These are phyloP conservation scores for Blomia tropicalis DNA, from an alignment of 2,888 invertebrate species.

Conservation along the genomic window DNA sequence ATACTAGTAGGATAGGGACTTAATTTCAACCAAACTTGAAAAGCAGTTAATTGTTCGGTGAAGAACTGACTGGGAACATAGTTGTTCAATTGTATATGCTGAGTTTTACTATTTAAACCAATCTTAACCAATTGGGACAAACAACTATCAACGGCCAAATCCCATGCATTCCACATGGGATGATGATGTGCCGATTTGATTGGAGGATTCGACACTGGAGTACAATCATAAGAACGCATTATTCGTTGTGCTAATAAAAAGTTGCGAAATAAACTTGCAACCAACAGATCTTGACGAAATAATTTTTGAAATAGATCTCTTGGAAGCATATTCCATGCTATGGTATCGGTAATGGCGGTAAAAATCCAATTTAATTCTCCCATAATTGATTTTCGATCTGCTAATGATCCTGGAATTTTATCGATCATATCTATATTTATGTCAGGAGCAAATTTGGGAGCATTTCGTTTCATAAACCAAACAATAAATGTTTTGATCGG, in stretches of 20 bases:
- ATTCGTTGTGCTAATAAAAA: slow-evolving; percentile 90
- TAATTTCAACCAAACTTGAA: slow-evolving; percentile 79
- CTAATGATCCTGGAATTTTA: slow-evolving; percentile 85
- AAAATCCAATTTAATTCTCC: slow-evolving; percentile 99
- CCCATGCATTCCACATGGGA: slow-evolving; percentile 72
- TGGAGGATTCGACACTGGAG: slow-evolving; percentile 78
- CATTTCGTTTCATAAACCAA: slow-evolving; percentile 80
- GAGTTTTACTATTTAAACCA: slow-evolving; percentile 30
- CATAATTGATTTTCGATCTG: slow-evolving; percentile 85
- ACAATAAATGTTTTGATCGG: slow-evolving; percentile 88
- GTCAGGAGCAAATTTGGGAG: slow-evolving; percentile 60
- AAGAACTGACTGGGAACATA: slow-evolving; percentile 69
- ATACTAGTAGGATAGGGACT: slow-evolving; percentile 55
- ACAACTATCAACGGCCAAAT: slow-evolving; percentile 82
- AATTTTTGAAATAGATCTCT: slow-evolving; percentile 86
- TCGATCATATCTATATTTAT: slow-evolving; percentile 72
- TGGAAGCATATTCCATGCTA: slow-evolving; percentile 94
- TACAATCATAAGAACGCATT: slow-evolving; percentile 87
- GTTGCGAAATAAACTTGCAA: slow-evolving; percentile 94
- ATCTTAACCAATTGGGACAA: slow-evolving; percentile 62
- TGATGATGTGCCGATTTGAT: slow-evolving; percentile 70
- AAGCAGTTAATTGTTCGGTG: slow-evolving; percentile 91
- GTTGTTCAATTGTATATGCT: slow-evolving; percentile 31
- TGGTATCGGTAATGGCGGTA: slow-evolving; percentile 97
- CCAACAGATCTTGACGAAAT: slow-evolving; percentile 89